phyloP scores from a whole-genome alignment of 2,797 vertebrate genomes.

The Tangara arthus region DNA sequence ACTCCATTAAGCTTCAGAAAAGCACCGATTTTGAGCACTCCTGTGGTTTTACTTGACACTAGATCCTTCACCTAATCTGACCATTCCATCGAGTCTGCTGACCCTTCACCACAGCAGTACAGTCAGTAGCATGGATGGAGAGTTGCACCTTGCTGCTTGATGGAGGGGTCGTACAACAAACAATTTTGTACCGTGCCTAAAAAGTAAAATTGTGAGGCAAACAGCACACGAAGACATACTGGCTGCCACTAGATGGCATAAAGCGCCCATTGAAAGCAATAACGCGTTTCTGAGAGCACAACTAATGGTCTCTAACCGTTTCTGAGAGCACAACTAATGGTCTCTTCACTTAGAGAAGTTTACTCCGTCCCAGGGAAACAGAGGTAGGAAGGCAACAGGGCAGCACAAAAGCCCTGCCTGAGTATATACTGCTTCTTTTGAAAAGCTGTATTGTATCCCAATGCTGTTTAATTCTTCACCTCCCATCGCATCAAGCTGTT shows the following conservation, averaged over 20 bases:
- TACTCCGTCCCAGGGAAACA: not conserved
- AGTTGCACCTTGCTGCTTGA: not conserved
- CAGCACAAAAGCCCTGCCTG: not conserved
- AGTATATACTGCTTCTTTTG: not conserved
- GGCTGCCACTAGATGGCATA: slow-evolving; percentile 49
- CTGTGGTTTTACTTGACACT: not conserved
- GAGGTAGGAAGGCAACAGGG: not conserved
- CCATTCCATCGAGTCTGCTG: not conserved
- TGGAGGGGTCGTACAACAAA: not conserved
- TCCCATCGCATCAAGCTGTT: not conserved
- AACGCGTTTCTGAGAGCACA: not conserved
- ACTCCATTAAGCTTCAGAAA: not conserved
- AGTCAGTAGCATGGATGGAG: not conserved
- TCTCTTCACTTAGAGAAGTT: not conserved
- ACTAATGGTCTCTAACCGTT: not conserved
- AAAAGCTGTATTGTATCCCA: not conserved
- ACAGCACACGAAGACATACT: not conserved
- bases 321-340: not conserved
- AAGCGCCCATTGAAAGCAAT: not conserved
- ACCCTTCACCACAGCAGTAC: not conserved
- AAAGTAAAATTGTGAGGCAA: not conserved
- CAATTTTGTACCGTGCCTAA: not conserved
- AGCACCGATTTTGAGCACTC: not conserved
- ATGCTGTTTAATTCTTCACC: not conserved
- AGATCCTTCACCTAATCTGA: not conserved